A percentile compares a stretch with the other conserved stretches of the same genome.
These are phyloP conservation scores for Oceanodroma leucorhoa DNA, from an alignment of 2,797 vertebrate genomes.

Conservation along the genomic window DNA sequence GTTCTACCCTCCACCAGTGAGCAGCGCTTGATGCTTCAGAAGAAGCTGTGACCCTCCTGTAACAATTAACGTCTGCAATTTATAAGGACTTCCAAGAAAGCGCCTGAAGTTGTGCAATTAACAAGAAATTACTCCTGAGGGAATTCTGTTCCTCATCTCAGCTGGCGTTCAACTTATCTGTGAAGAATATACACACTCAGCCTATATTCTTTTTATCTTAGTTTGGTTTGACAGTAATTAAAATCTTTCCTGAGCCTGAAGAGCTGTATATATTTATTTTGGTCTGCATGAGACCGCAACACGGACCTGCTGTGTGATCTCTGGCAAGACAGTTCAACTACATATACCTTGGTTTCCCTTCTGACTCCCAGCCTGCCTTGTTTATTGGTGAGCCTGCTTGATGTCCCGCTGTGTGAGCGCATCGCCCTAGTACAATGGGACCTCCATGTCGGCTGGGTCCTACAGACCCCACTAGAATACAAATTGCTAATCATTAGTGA, in stretches of 20 bases:
- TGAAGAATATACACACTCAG: not conserved
- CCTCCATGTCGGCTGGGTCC: not conserved
- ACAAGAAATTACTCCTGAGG: not conserved
- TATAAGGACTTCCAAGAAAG: slow-evolving; percentile 5
- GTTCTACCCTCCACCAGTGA: not conserved
- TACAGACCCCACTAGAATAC: not conserved
- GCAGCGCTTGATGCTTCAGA: not conserved
- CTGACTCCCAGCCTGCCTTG: not conserved
- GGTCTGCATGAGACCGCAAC: not conserved
- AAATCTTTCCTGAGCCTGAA: not conserved
- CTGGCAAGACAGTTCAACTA: not conserved
- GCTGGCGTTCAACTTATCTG: not conserved
- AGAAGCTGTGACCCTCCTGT: not conserved
- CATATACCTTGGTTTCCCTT: not conserved
- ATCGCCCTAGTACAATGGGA: not conserved
- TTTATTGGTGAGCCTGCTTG: not conserved
- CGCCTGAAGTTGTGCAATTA: slow-evolving; percentile 10
- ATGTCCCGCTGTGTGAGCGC: not conserved
- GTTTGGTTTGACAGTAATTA: not conserved
- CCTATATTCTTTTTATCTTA: slow-evolving; percentile 1
- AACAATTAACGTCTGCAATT: not conserved
- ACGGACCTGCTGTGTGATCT: not conserved
- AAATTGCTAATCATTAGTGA: slow-evolving; percentile 33
- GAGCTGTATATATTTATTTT: not conserved
- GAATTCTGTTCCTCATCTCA: slow-evolving; percentile 5